phyloP scores from a whole-genome alignment of 2,113 vertebrate species.

The Larimichthys polyactis region DNA sequence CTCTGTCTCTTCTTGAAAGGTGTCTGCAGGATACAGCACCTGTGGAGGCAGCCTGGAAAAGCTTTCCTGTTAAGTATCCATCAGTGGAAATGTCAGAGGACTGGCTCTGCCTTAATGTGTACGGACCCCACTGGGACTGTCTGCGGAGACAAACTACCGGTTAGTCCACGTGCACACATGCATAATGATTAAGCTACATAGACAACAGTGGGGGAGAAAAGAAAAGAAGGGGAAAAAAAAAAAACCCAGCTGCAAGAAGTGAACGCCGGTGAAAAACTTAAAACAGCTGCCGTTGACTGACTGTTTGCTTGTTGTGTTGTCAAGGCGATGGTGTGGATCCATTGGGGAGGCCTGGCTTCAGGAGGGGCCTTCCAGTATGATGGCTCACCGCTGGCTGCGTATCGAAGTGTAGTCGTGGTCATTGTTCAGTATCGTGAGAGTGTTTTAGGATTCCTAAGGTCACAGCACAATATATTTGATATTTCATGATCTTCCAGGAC shows the following conservation, averaged over 20 bases:
- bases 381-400: background rate
- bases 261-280: background rate
- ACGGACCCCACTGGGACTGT: background rate
- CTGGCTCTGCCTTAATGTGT: background rate
- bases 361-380: background rate
- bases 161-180: background rate
- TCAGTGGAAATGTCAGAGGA: background rate
- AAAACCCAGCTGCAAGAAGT: background rate
- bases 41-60: constrained; percentile 1
- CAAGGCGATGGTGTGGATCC: constrained; percentile 23
- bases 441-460: background rate
- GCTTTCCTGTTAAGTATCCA: background rate
- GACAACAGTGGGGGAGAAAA: background rate
- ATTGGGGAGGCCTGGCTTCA: background rate
- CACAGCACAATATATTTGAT: background rate
- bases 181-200: background rate
- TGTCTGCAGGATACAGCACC: background rate
- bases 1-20: background rate
- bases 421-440: background rate
- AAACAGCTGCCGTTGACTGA: background rate
- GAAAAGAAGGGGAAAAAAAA: too few relatives aligned
- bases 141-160: background rate
- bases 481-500: background rate
- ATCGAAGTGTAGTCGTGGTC: background rate
- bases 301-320: background rate